phyloP scores from a whole-genome alignment of 2,113 vertebrate species.

The Perccottus glenii region DNA sequence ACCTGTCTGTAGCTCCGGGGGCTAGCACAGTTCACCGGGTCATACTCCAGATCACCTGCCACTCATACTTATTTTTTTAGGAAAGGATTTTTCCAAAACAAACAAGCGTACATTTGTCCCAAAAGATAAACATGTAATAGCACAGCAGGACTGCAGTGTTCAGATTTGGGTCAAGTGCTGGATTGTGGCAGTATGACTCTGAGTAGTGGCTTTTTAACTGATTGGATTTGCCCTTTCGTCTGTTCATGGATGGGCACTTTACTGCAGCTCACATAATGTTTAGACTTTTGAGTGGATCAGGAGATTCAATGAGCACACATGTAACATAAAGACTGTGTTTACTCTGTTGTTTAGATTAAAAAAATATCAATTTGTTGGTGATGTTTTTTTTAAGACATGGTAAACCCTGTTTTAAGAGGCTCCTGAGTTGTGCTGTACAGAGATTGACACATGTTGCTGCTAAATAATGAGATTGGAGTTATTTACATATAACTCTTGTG shows the following conservation, averaged over 20 bases:
- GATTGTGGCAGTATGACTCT: conserved; percentile 40
- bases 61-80: background rate
- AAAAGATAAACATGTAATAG: conserved; percentile 28
- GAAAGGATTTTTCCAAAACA: background rate
- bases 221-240: conserved; percentile 64
- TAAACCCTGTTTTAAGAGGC: too few relatives aligned
- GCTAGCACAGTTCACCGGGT: conserved; percentile 6
- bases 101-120: conserved; percentile 8
- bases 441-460: background rate
- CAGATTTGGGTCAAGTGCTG: conserved; percentile 66
- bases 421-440: background rate
- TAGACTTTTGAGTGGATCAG: conserved; percentile 12
- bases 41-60: background rate
- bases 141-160: conserved; percentile 15
- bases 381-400: too few relatives aligned
- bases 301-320: background rate
- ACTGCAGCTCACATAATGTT: conserved; percentile 37
- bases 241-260: conserved; percentile 41
- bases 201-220: conserved; percentile 66
- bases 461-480: background rate
- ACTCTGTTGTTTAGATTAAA: background rate
- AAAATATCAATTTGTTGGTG: background rate
- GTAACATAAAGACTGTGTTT: background rate
- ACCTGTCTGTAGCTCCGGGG: conserved; percentile 11
- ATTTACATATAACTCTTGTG: too few relatives aligned